Percentiles rank a stretch among this genome's conserved stretches.
Evolutionary conservation across 2,113 vertebrate species (phyloP).

Genomic region (Campylomormyrus tamandua): DNA sequence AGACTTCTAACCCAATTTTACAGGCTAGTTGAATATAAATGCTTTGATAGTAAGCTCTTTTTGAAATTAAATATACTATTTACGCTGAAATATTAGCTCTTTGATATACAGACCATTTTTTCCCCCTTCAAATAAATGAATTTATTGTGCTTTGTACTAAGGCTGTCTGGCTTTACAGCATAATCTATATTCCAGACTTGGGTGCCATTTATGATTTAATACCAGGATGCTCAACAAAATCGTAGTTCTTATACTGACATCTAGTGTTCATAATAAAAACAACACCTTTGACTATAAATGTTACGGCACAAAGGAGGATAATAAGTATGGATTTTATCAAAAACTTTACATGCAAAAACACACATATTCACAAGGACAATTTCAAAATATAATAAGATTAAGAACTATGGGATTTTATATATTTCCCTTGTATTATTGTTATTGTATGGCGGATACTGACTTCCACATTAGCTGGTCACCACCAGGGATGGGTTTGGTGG

Average conservation of each 20-base stretch:
- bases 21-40: constrained; percentile 17
- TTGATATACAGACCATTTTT: constrained; percentile 23
- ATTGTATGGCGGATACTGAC: neutral
- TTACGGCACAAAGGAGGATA: constrained; percentile 31
- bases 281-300: constrained; percentile 6
- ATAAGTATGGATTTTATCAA: neutral
- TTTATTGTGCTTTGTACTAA: constrained; percentile 28
- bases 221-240: constrained; percentile 4
- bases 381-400: neutral
- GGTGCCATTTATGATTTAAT: neutral
- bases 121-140: constrained; percentile 25
- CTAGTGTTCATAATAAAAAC: constrained; percentile 38
- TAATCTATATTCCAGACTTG: constrained; percentile 12
- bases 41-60: constrained; percentile 27
- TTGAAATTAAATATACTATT: constrained; percentile 30
- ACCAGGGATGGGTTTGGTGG: neutral
- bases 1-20: constrained; percentile 21
- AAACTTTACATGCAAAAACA: neutral
- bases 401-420: neutral
- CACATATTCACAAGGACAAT: neutral
- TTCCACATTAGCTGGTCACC: neutral
- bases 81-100: constrained; percentile 21
- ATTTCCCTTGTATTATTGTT: neutral
- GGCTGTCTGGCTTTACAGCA: constrained; percentile 11
- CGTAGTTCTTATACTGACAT: constrained; percentile 43